Percentiles rank a stretch among this genome's conserved stretches.
phyloP scores from a whole-genome alignment of 1,140 invertebrate genomes.

The Zophobas atratus region DNA sequence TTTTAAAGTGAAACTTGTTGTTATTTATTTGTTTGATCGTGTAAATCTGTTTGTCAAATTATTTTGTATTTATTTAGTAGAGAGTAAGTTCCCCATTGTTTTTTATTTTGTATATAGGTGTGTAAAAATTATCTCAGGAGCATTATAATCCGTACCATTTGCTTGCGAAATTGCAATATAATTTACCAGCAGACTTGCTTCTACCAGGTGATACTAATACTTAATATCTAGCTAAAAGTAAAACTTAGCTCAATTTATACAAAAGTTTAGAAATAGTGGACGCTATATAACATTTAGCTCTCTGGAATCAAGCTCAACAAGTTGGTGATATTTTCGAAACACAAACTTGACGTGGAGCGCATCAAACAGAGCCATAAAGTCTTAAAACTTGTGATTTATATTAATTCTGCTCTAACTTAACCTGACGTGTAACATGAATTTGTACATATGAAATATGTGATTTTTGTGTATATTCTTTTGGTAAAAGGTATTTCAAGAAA shows the following conservation, averaged over 20 bases:
- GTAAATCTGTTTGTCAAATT: constrained; percentile 41
- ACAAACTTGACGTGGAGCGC: constrained; percentile 9
- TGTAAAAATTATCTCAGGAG: constrained; percentile 42
- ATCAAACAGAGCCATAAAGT: constrained; percentile 13
- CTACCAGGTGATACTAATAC: constrained; percentile 38
- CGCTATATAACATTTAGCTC: constrained; percentile 19
- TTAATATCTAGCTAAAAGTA: constrained; percentile 32
- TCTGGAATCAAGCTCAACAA: constrained; percentile 40
- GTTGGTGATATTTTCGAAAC: constrained; percentile 25
- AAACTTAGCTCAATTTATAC: constrained; percentile 34
- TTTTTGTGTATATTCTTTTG: constrained; percentile 63
- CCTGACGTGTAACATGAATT: constrained; percentile 33
- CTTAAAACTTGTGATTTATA: constrained; percentile 10
- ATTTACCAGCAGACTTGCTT: constrained; percentile 37
- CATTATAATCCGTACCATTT: constrained; percentile 40
- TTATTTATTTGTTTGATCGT: constrained; percentile 38
- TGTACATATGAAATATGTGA: constrained; percentile 61
- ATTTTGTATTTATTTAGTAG: constrained; percentile 44
- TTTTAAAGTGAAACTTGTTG: constrained; percentile 32
- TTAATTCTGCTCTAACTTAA: constrained; percentile 8
- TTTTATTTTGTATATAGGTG: constrained; percentile 27
- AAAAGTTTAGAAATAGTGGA: constrained; percentile 30
- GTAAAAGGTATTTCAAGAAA: constrained; percentile 63
- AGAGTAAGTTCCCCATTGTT: constrained; percentile 13
- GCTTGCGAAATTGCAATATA: constrained; percentile 38